Conservation (phyloP, 2,797 vertebrate genomes). For the Harpagifer antarcticus region DNA sequence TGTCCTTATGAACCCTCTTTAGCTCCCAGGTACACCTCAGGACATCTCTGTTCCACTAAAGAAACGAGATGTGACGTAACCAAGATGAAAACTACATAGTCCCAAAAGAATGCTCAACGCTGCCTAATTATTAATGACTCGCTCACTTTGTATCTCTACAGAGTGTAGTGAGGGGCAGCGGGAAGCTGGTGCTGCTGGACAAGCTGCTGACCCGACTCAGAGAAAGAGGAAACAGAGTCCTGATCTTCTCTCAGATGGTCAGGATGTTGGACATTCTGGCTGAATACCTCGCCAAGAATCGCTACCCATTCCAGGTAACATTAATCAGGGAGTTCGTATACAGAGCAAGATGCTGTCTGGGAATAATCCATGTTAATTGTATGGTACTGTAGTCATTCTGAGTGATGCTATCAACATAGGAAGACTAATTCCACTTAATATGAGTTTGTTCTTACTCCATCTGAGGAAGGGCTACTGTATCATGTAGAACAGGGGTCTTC, state of each 20-base stretch:
- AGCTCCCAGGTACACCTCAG: slow-evolving; percentile 49
- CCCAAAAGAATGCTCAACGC: not conserved
- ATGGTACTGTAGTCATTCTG: too few species aligned
- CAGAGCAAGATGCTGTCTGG: too few species aligned
- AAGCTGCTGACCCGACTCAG: slow-evolving; percentile 95
- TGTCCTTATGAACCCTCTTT: slow-evolving; percentile 14
- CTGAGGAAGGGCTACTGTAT: too few species aligned
- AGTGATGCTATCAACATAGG: too few species aligned
- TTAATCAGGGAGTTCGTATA: too few species aligned
- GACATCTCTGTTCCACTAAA: slow-evolving; percentile 3
- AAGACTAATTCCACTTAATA: too few species aligned
- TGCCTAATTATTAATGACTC: not conserved
- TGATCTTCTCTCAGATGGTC: slow-evolving; percentile 99
- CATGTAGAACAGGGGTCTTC: too few species aligned
- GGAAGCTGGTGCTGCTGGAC: slow-evolving; percentile 97
- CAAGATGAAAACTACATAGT: slow-evolving; percentile 7
- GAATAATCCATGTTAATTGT: too few species aligned
- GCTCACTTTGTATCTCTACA: slow-evolving; percentile 56
- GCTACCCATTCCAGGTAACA: slow-evolving; percentile 96
- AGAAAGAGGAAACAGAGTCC: slow-evolving; percentile 95
- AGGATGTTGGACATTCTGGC: slow-evolving; percentile 99
- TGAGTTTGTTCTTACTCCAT: too few species aligned
- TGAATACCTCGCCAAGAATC: slow-evolving; percentile 94
- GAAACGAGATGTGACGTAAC: slow-evolving; percentile 16
- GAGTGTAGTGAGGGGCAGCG: slow-evolving; percentile 93